Percentiles rank a stretch among this genome's conserved stretches.
Conservation (phyloP, 2,797 vertebrate species). For the Tragopan temminckii region DNA sequence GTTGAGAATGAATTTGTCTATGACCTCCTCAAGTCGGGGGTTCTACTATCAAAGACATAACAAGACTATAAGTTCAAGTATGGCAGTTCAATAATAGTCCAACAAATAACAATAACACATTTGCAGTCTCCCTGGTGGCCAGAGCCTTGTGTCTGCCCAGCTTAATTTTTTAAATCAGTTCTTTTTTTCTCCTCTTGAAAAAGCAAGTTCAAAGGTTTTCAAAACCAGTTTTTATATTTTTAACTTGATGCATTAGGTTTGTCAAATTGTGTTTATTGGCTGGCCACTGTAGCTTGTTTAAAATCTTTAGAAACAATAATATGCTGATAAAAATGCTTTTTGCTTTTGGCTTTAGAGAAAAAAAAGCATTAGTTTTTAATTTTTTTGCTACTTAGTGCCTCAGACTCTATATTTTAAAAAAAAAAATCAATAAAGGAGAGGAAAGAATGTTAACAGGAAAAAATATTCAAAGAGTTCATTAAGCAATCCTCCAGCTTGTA, state of each 20-base stretch:
- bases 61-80: background rate
- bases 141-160: background rate
- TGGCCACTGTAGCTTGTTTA: background rate
- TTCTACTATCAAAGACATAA: background rate
- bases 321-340: background rate
- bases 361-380: background rate
- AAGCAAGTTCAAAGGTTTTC: background rate
- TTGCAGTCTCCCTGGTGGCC: background rate
- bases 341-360: background rate
- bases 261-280: background rate
- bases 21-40: background rate
- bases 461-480: background rate
- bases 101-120: fast-evolving
- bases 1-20: background rate
- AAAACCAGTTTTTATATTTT: background rate
- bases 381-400: background rate
- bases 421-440: background rate
- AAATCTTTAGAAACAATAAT: background rate
- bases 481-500: background rate
- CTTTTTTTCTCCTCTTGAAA: background rate
- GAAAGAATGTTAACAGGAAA: background rate
- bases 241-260: background rate
- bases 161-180: background rate
- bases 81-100: background rate
- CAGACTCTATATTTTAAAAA: too few relatives aligned